These are phyloP conservation scores for Megaleporinus macrocephalus DNA, from an alignment of 2,113 vertebrate species.

Conservation along the genomic window DNA sequence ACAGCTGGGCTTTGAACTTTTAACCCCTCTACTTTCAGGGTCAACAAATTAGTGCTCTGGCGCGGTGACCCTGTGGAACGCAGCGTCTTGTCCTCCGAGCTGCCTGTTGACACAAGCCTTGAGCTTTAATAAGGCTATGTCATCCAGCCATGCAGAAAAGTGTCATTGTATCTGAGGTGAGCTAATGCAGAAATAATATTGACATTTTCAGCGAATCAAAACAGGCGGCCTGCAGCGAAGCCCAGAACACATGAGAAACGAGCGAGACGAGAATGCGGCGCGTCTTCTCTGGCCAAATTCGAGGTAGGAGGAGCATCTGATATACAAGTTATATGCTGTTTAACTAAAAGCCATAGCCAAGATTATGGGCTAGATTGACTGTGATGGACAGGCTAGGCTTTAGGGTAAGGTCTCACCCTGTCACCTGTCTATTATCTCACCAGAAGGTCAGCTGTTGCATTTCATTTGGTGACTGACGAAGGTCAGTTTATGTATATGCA, in stretches of 20 bases:
- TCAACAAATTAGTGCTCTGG: slow-evolving; percentile 66
- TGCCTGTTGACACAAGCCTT: slow-evolving; percentile 61
- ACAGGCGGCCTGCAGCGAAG: slow-evolving; percentile 38
- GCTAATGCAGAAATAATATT: slow-evolving; percentile 66
- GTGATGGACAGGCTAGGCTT: neutral
- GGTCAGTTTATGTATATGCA: too few species aligned
- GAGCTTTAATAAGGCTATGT: slow-evolving; percentile 58
- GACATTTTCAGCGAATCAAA: slow-evolving; percentile 54
- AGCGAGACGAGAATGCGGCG: too few species aligned
- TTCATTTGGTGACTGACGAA: too few species aligned
- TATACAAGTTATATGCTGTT: neutral
- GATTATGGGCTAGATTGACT: slow-evolving; percentile 35
- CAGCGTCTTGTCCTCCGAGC: slow-evolving; percentile 40
- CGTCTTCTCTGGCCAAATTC: neutral
- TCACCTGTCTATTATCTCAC: too few species aligned
- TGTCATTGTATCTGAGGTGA: slow-evolving; percentile 60
- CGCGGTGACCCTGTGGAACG: slow-evolving; percentile 60
- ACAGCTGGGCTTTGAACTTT: slow-evolving; percentile 69
- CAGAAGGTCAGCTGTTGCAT: too few species aligned
- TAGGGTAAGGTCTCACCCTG: too few species aligned
- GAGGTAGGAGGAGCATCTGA: neutral
- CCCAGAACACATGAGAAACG: slow-evolving; percentile 19
- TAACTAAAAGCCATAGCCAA: slow-evolving; percentile 44
- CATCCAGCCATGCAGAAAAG: slow-evolving; percentile 51
- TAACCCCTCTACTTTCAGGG: slow-evolving; percentile 61